Percentiles rank a stretch among this genome's conserved stretches.
phyloP scores from a whole-genome alignment of 2,797 vertebrate species.

The Pteropus rufus region DNA sequence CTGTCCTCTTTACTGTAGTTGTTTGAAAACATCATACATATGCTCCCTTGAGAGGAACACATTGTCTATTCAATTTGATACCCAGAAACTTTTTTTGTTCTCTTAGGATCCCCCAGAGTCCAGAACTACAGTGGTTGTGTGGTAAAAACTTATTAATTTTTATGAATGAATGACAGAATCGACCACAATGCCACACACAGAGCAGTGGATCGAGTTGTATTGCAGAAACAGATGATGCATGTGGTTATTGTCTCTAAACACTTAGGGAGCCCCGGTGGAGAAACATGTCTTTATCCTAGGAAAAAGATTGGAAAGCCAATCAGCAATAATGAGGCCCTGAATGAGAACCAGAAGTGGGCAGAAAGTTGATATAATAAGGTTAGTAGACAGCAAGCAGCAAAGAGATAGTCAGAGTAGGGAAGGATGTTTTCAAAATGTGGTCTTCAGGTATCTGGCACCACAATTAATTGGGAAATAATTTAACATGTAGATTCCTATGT shows the following conservation, averaged over 20 bases:
- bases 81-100: background rate
- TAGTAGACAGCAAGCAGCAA: background rate
- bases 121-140: background rate
- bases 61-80: background rate
- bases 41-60: background rate
- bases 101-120: background rate
- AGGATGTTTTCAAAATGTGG: background rate
- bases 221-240: background rate
- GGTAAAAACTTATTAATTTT: background rate
- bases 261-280: background rate
- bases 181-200: background rate
- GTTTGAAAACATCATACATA: background rate
- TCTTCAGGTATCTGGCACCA: background rate
- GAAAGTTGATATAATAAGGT: background rate
- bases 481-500: background rate
- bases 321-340: background rate
- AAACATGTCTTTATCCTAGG: background rate
- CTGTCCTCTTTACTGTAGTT: background rate
- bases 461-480: background rate
- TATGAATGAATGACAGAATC: background rate
- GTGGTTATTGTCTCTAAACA: background rate
- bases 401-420: background rate
- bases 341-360: background rate
- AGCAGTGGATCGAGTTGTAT: background rate
- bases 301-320: background rate